Base-by-base conservation (phyloP, 2,797 vertebrate genomes). In the Galago senegalensis region DNA sequence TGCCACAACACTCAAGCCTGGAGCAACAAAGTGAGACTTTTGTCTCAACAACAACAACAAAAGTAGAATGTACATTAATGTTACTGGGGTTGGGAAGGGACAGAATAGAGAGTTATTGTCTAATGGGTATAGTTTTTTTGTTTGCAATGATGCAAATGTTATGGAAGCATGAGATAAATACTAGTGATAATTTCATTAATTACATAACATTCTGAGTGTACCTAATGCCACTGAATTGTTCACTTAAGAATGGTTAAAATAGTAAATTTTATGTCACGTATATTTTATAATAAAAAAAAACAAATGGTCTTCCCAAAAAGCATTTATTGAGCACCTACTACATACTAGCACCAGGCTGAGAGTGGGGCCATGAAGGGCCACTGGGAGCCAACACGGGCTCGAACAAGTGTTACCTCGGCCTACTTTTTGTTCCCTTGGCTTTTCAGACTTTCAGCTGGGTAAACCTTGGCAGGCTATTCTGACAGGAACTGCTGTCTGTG, bases 201-300 rank as follows among this genome's bases (percentile, higher is more conserved):
- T n/a, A 83, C 13, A 49, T 29, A 58, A 61, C 9, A 56, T 43
- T 85, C 73, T 43, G 81, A 34, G 73, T 40, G n/a, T 40, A 58
- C 29, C 29, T 79, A 61, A 29, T 43, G 17, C 29, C 20, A 63
- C 25, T 60, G n/a, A 82, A 67, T 11, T 40, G 18, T 46, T 82
- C 34, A 49, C 16, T 67, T 60, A n/a, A 81, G 67, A 89, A 73
- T 72, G 75, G 34, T 49, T n/a, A 53, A 72, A n/a, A 75, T 81
- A 6, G 18, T 70, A 63, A 40, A 18, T 86, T 49, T 84, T 27
- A 91, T 65, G 27, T 67, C 75, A 72, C 14, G 18, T 23, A 27
- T 84, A 56, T 80, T 93, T 83, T 89, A 70, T 63, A 56, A 70
- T 70, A 53, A 88, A 46, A 95, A 87, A 77, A 87, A 61, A 21